Evolutionary conservation across 1,140 invertebrate genomes (phyloP).

Genomic region (Bicyclus anynana): DNA sequence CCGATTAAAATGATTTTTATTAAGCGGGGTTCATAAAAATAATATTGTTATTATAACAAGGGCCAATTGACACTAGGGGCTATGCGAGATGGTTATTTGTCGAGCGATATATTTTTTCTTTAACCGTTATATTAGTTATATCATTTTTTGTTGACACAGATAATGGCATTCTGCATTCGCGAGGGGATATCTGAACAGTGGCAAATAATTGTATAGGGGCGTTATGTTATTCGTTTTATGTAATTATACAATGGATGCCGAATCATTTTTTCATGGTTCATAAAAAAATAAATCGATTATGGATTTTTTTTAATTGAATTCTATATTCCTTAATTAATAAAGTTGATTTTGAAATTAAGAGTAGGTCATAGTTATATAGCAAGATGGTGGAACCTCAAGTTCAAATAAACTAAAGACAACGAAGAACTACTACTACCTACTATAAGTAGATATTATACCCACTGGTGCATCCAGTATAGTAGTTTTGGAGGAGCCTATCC

Average conservation of each 20-base stretch:
- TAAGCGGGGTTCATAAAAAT: conserved; percentile 61
- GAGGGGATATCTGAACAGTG: conserved; percentile 7
- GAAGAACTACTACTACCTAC: no score
- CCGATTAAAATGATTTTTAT: conserved; percentile 61
- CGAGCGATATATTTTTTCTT: conserved; percentile 50
- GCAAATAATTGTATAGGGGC: conserved; percentile 7
- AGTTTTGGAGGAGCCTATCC: no score
- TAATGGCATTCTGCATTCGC: conserved; percentile 10
- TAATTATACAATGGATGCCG: background rate
- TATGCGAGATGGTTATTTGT: conserved; percentile 34
- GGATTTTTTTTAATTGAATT: no score
- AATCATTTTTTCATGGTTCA: background rate
- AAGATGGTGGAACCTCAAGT: no score
- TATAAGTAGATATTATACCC: no score
- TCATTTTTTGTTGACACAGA: conserved; percentile 23
- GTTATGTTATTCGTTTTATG: background rate
- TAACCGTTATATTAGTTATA: conserved; percentile 34
- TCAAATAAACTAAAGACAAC: no score
- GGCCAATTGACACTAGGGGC: conserved; percentile 36
- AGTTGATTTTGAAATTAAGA: no score
- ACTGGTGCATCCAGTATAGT: no score
- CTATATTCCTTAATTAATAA: no score
- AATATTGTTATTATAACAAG: conserved; percentile 52
- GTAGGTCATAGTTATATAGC: no score
- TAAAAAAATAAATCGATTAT: background rate